Percentiles rank a stretch among this genome's conserved stretches.
These are phyloP conservation scores for Trichopoda pennipes DNA, from an alignment of 2,888 invertebrate genomes.

Conservation along the genomic window DNA sequence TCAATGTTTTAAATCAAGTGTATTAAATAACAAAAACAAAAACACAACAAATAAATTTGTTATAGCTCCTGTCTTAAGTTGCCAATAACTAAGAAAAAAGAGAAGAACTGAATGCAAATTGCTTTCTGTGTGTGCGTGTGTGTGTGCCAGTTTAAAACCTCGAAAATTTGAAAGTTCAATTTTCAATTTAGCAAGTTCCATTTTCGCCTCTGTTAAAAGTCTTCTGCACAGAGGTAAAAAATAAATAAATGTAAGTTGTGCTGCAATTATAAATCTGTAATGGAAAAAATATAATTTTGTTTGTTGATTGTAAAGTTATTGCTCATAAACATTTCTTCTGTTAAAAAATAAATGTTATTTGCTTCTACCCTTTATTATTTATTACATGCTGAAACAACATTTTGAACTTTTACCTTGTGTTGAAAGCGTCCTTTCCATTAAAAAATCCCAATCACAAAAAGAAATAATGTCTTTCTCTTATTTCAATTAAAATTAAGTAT, in stretches of 20 bases:
- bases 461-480: too few relatives aligned
- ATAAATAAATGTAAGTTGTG: slow-evolving; percentile 51
- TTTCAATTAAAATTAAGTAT: slow-evolving; percentile 16
- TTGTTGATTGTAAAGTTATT: too few relatives aligned
- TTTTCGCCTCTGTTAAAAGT: slow-evolving; percentile 8
- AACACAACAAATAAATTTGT: slow-evolving; percentile 1
- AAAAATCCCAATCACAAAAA: slow-evolving; percentile 13
- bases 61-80: slow-evolving; percentile 19
- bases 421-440: slow-evolving; percentile 52
- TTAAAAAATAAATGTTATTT: slow-evolving; percentile 15
- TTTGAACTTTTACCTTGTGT: slow-evolving; percentile 61
- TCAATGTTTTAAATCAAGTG: slow-evolving; percentile 61
- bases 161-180: slow-evolving; percentile 58
- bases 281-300: background rate
- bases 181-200: slow-evolving; percentile 30
- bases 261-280: slow-evolving; percentile 27
- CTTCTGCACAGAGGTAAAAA: slow-evolving; percentile 18
- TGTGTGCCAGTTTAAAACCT: slow-evolving; percentile 20
- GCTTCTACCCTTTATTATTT: slow-evolving; percentile 22
- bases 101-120: slow-evolving; percentile 61
- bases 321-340: background rate
- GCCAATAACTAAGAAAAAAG: slow-evolving; percentile 19
- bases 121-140: too few relatives aligned
- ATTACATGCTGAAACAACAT: slow-evolving; percentile 13
- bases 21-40: slow-evolving; percentile 8